phyloP scores from a whole-genome alignment of 2,113 vertebrate species.

The Parotia lawesii region DNA sequence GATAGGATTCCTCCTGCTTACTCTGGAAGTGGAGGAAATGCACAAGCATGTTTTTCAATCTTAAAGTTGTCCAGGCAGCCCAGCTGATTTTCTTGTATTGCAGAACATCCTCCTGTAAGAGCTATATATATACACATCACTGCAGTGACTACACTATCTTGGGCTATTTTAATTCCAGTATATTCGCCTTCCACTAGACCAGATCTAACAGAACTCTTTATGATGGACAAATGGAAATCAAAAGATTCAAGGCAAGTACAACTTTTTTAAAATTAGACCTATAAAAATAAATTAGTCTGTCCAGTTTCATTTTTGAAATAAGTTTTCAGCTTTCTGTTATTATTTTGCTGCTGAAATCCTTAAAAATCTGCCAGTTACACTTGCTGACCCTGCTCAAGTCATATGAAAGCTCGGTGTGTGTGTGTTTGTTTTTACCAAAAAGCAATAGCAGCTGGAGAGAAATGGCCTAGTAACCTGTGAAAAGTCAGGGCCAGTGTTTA shows the following conservation, averaged over 20 bases:
- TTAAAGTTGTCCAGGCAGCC: not conserved
- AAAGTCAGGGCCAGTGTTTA: not conserved
- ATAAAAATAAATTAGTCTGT: not conserved
- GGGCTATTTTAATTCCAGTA: not conserved
- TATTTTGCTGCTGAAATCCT: not conserved
- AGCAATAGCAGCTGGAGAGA: not conserved
- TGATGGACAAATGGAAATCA: not conserved
- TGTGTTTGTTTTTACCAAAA: not conserved
- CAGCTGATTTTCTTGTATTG: not conserved
- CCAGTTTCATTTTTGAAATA: not conserved
- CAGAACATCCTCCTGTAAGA: not conserved
- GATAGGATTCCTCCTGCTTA: not conserved
- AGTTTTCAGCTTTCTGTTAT: not conserved
- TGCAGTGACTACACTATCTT: not conserved
- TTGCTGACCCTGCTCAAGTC: not conserved
- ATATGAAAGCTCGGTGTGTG: not conserved
- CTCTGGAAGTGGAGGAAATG: not conserved
- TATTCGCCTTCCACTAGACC: not conserved
- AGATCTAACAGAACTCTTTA: not conserved
- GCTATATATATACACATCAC: not conserved
- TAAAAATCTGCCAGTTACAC: not conserved
- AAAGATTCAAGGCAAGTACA: not conserved
- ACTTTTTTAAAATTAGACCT: not conserved
- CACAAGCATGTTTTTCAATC: not conserved
- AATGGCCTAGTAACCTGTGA: not conserved